Base-by-base conservation (phyloP, 2,888 invertebrate species). In the Hartigia nigra region DNA sequence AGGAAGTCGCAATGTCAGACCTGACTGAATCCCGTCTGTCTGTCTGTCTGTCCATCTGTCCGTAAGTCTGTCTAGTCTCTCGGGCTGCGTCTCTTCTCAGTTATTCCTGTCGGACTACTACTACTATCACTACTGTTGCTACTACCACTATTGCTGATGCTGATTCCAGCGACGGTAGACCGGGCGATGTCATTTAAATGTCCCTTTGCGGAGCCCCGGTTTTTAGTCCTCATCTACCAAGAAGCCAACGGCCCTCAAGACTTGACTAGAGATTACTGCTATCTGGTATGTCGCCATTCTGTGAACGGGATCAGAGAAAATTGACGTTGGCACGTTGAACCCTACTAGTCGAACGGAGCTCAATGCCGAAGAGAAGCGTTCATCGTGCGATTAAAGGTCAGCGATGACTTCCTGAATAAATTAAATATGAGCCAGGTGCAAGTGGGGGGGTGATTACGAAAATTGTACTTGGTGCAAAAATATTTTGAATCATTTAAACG, bases 131-230 rank as follows among this genome's bases (percentile, higher is more conserved):
- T 55, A 23, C 55, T 55, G 9, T 23, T 2, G 55, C 55, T 55
- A 55, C 55, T 55, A 55, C 55, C 2, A 55, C 55, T 55, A 55
- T 55, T 55, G 55, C 55, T 9, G 23, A 55, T 55, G 55, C 72
- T 82, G 82, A 81, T 84, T 81, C 82, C 83, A 82, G 84, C 85
- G 86, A 82, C 78, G 82, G 32, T 12, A 31, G 55, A 74, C 78
- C 81, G 84, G 84, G 84, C 89, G 88, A 89, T 89, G 87, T 91
- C 90, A 91, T 91, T 91, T 91, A 91, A 91, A 91, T 91, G 91
- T 90, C 87, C 88, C 88, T 88, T 86, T 85, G 87, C 87, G 84
- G 86, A 85, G 84, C 85, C 86, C 86, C 85, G 83, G 88, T 91
- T 90, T 91, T 91, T 90, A 88, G 88, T 89, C 87, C 88, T 88